Evolutionary conservation across 2,888 invertebrate species (phyloP).

Genomic region (Ochlodes sylvanus): DNA sequence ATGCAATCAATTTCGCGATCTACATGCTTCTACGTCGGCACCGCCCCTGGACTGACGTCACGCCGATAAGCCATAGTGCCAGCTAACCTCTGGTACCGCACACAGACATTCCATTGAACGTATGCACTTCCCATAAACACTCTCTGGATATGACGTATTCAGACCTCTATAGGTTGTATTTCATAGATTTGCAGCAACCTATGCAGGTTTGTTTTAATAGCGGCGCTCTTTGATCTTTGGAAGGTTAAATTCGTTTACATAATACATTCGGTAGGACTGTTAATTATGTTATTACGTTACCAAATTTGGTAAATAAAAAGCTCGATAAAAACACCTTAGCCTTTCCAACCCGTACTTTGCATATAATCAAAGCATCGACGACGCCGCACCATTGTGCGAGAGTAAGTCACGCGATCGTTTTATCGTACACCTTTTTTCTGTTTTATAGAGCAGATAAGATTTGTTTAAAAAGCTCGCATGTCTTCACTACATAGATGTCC

Average conservation of each 20-base stretch:
- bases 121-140: conserved; percentile 27
- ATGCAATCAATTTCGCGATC: conserved; percentile 85
- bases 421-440: conserved; percentile 81
- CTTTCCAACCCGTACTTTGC: conserved; percentile 28
- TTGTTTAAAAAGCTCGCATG: conserved; percentile 82
- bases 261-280: conserved; percentile 9
- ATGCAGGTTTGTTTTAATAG: background rate
- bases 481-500: conserved; percentile 73
- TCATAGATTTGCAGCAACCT: background rate
- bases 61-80: conserved; percentile 78
- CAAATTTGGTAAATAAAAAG: conserved; percentile 11
- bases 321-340: conserved; percentile 13
- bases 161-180: background rate
- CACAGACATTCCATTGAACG: conserved; percentile 27
- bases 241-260: conserved; percentile 19
- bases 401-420: conserved; percentile 80
- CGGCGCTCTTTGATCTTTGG: background rate
- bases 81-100: conserved; percentile 75
- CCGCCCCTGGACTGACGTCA: conserved; percentile 81
- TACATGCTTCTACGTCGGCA: conserved; percentile 82
- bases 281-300: conserved; percentile 5
- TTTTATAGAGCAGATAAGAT: conserved; percentile 80
- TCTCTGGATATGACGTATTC: background rate
- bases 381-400: conserved; percentile 61
- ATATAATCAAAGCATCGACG: conserved; percentile 74